phyloP scores from a whole-genome alignment of 53 echinoderm and acorn worm genomes.

The Luidia sarsii region DNA sequence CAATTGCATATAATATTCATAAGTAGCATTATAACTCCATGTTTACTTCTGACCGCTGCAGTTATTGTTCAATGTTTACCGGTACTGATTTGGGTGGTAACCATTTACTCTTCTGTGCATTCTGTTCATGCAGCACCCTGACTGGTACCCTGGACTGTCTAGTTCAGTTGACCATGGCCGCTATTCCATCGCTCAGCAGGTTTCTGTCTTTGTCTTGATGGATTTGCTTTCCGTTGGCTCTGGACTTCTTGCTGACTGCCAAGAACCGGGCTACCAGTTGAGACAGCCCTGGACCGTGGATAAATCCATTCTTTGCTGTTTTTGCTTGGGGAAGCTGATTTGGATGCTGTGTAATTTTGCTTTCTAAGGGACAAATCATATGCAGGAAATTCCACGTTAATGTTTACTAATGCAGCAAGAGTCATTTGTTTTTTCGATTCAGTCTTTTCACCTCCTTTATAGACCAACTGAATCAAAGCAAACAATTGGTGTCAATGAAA shows the following conservation, averaged over 20 bases:
- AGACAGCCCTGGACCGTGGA: not conserved
- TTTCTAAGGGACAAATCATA: not conserved
- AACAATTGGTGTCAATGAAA: too few species aligned
- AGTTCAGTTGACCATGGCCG: not conserved
- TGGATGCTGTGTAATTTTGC: too few species aligned
- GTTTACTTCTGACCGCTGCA: too few species aligned
- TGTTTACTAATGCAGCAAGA: too few species aligned
- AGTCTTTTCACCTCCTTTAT: too few species aligned
- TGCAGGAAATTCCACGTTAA: not conserved
- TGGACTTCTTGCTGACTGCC: not conserved
- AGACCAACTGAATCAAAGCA: too few species aligned
- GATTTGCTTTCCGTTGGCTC: not conserved
- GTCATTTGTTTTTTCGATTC: too few species aligned
- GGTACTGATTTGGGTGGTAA: not conserved
- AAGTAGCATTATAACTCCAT: too few species aligned
- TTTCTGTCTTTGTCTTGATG: not conserved
- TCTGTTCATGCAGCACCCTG: not conserved
- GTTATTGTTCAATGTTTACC: too few species aligned
- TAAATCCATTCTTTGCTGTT: not conserved
- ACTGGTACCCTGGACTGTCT: not conserved
- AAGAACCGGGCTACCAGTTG: slow-evolving; percentile 4
- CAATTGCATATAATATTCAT: too few species aligned
- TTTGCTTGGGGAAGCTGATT: not conserved
- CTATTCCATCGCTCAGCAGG: not conserved
- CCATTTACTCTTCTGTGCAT: not conserved